A percentile compares a stretch with the other conserved stretches of the same genome.
Evolutionary conservation across 2,888 invertebrate species (phyloP).

Genomic region (Limnephilus marmoratus): DNA sequence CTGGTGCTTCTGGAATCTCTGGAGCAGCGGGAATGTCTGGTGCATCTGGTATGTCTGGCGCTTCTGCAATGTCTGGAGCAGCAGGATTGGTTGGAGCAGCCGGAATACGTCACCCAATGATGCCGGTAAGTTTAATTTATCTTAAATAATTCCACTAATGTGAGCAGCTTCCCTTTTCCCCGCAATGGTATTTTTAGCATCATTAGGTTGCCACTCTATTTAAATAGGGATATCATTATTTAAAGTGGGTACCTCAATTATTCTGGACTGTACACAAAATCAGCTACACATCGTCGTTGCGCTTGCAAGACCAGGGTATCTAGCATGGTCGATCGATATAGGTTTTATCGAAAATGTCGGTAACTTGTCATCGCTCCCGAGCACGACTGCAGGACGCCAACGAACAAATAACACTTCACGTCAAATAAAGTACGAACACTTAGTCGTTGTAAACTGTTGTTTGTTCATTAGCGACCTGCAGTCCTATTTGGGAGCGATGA

Average conservation of each 20-base stretch:
- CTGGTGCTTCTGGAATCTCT: background rate
- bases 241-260: background rate
- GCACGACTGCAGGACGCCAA: too few relatives aligned
- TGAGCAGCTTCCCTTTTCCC: background rate
- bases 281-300: background rate
- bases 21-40: background rate
- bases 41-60: background rate
- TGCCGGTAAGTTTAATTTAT: constrained; percentile 22
- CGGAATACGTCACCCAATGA: background rate
- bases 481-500: too few relatives aligned
- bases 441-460: too few relatives aligned
- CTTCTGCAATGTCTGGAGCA: background rate
- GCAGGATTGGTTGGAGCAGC: background rate
- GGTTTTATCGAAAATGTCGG: too few relatives aligned
- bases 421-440: too few relatives aligned
- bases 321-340: too few relatives aligned
- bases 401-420: too few relatives aligned
- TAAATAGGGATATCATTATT: background rate
- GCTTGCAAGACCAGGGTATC: too few relatives aligned
- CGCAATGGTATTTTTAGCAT: background rate
- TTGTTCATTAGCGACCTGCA: too few relatives aligned
- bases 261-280: background rate
- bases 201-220: background rate
- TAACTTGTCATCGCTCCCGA: too few relatives aligned
- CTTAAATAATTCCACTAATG: background rate